A percentile compares a stretch with the other conserved stretches of the same genome.
phyloP scores from a whole-genome alignment of 2,888 invertebrate species.

The Parochlus steinenii region DNA sequence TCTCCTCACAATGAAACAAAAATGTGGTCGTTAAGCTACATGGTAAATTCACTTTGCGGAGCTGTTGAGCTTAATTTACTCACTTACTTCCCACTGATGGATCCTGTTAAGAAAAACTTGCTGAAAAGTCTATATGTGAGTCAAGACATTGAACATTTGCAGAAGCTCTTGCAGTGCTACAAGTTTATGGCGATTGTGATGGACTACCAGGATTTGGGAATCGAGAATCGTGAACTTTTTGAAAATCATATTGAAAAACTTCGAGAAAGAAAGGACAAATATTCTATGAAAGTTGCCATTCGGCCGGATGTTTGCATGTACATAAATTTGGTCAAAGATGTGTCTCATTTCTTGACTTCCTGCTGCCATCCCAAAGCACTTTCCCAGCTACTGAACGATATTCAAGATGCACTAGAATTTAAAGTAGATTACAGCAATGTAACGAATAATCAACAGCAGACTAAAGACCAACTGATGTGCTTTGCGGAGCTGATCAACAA shows the following conservation, averaged over 20 bases:
- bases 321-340: constrained; percentile 22
- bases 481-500: constrained; percentile 10
- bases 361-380: constrained; percentile 23
- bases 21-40: constrained; percentile 12
- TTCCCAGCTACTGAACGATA: constrained; percentile 18
- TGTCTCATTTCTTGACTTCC: constrained; percentile 25
- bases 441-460: background rate
- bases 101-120: constrained; percentile 64
- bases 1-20: background rate
- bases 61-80: constrained; percentile 38
- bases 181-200: constrained; percentile 28
- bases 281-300: constrained; percentile 24
- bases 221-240: constrained; percentile 20
- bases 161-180: constrained; percentile 37
- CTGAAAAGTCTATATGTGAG: constrained; percentile 51
- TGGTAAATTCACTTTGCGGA: constrained; percentile 28
- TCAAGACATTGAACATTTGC: constrained; percentile 48
- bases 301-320: constrained; percentile 25
- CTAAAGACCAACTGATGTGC: background rate
- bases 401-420: constrained; percentile 13
- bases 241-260: constrained; percentile 16
- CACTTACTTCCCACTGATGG: constrained; percentile 51
- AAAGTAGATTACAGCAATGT: constrained; percentile 5
- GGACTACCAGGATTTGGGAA: constrained; percentile 25
- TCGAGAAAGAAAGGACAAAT: constrained; percentile 17